Evolutionary conservation across 92 coral and sea anemone species (phyloP).

Genomic region (Heliopora coerulea): DNA sequence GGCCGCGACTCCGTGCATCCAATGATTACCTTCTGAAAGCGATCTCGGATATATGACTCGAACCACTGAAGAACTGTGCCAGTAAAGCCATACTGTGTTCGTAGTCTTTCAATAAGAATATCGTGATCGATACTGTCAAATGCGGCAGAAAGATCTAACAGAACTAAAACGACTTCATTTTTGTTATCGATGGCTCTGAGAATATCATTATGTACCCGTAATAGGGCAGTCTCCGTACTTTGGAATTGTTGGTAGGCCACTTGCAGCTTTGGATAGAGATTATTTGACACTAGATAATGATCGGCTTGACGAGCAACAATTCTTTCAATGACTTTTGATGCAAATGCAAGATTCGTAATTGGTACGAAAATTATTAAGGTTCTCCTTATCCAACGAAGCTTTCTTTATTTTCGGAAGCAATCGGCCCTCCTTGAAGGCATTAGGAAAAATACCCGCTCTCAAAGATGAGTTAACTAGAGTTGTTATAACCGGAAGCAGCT

Average conservation of each 20-base stretch:
- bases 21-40: conserved; percentile 45
- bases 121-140: conserved; percentile 46
- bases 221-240: conserved; percentile 47
- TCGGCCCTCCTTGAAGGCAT: too few species aligned
- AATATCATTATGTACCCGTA: conserved; percentile 45
- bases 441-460: conserved; percentile 38
- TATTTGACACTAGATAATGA: conserved; percentile 47
- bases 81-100: conserved; percentile 34
- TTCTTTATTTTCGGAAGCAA: conserved; percentile 47
- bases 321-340: conserved; percentile 57
- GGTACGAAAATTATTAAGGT: conserved; percentile 52
- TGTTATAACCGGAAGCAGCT: conserved; percentile 41
- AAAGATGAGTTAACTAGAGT: conserved; percentile 22
- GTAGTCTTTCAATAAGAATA: conserved; percentile 35
- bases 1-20: conserved; percentile 26
- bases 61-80: conserved; percentile 49
- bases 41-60: conserved; percentile 38
- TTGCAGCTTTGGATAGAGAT: conserved; percentile 51
- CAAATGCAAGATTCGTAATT: conserved; percentile 52
- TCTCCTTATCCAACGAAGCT: conserved; percentile 31
- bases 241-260: conserved; percentile 56
- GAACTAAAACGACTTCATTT: conserved; percentile 41
- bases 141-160: conserved; percentile 41
- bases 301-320: conserved; percentile 47
- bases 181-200: conserved; percentile 36